Evolutionary conservation across 2,113 vertebrate genomes (phyloP), one percentile per base, ranked within the genome.

Genomic region (Muntiacus muntjak): DNA sequence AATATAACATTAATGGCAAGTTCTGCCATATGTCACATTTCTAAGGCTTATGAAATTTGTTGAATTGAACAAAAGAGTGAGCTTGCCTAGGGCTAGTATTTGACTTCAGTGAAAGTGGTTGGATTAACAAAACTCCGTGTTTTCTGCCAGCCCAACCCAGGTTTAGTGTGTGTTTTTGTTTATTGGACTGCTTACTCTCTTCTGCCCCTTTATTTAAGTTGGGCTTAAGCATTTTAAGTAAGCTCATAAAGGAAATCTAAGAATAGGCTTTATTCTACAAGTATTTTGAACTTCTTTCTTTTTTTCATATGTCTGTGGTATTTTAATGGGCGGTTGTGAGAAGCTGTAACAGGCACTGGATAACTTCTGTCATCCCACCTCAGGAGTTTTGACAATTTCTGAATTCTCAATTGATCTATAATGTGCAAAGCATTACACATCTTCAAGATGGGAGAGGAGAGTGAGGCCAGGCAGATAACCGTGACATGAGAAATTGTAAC

Each of bases 251-350:
- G 8, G 14, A 26, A 76, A 52, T 43, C 14, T 6, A 85, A 60
- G 57, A 54, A 50, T 5, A 71, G 10, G 12, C 45, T n/a, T 96
- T 89, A 19, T 83, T 57, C 50, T 64, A 81, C 47, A 90, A 78
- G 13, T 55, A 25, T 50, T 96, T 60, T 45, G 74, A 57, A 3
- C 64, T 54, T 36, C 6, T 1, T 83, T 89, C 71, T 74, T 83
- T 92, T 96, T 43, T 81, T 76, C 82, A 78, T 50, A 45, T 90
- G 64, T 84, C 52, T 26, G 12, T 58, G 79, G 79, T 74, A 95
- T 97, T 78, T 90, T 79, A 90, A 71, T 64, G 74, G 33, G 43
- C 28, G 36, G 28, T 40, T 71, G 25, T 8, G 43, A 47, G 71
- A 30, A 92, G 36, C 23, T 0, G 5, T 82, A 26, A n/a, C 78